Conservation (phyloP, 2,113 vertebrate genomes). For the Corythornis madagascariensis region DNA sequence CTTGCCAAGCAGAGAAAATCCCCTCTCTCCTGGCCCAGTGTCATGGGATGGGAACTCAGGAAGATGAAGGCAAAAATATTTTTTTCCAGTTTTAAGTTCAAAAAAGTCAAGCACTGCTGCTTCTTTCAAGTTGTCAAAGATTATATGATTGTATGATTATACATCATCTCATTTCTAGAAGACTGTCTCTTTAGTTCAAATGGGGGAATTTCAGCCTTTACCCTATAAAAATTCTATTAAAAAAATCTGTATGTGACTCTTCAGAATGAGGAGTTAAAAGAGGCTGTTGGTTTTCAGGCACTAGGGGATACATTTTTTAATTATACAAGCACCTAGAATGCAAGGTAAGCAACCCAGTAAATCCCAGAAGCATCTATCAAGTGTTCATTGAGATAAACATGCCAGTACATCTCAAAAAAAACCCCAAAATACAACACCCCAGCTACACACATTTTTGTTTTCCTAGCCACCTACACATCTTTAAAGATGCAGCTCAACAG, state of each 20-base stretch:
- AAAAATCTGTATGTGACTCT: neutral
- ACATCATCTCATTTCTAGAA: neutral
- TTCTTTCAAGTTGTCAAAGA: neutral
- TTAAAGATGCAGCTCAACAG: neutral
- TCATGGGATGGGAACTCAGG: neutral
- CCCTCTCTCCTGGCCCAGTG: neutral
- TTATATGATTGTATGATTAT: neutral
- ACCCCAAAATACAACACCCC: neutral
- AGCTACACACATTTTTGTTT: slow-evolving; percentile 9
- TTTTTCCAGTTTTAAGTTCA: neutral
- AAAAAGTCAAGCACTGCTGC: neutral
- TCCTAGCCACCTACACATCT: neutral
- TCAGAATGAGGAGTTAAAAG: neutral
- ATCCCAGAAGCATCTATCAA: neutral
- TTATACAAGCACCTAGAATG: neutral
- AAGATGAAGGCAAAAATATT: neutral
- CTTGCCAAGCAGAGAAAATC: neutral
- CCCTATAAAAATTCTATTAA: neutral
- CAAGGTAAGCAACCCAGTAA: neutral
- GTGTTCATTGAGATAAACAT: neutral
- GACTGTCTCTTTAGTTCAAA: neutral
- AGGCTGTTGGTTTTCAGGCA: neutral
- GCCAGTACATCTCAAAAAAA: neutral
- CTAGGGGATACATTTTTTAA: neutral
- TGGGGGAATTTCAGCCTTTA: neutral